Percentiles rank a stretch among this genome's conserved stretches.
Conservation (phyloP, 2,797 vertebrate species). For the Hypotaenidia philippensis region DNA sequence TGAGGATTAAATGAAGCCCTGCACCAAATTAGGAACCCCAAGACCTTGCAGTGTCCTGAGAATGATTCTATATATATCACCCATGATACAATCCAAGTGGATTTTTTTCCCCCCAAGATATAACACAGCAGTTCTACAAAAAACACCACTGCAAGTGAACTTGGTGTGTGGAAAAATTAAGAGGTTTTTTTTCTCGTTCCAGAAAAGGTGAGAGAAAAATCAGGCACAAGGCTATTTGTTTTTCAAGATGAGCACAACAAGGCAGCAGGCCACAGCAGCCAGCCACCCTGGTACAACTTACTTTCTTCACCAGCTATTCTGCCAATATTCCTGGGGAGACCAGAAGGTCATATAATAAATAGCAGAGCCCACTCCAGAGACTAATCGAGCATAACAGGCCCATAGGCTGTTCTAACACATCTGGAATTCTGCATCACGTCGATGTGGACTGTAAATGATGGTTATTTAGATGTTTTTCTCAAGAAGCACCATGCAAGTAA, state of each 20-base stretch:
- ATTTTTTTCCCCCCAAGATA: not conserved
- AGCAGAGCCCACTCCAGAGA: not conserved
- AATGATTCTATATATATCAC: not conserved
- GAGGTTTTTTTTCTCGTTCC: not conserved
- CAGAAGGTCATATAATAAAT: not conserved
- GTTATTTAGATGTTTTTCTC: not conserved
- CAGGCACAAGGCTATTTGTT: not conserved
- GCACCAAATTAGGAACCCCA: not conserved
- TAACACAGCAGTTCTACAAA: not conserved
- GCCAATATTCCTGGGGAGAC: not conserved
- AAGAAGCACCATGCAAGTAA: not conserved
- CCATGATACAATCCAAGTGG: not conserved
- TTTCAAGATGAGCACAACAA: not conserved
- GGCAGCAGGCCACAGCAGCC: not conserved
- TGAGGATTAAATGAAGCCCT: not conserved
- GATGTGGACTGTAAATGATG: not conserved
- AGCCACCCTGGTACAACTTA: not conserved
- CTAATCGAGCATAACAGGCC: not conserved
- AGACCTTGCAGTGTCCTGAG: not conserved
- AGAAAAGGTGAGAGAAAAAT: not conserved
- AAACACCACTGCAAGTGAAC: not conserved
- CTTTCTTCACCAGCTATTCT: not conserved
- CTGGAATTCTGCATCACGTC: not conserved
- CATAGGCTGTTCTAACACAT: not conserved
- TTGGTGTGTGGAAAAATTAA: not conserved